phyloP scores from a whole-genome alignment of 2,888 invertebrate genomes.

The Epiblema foenella region DNA sequence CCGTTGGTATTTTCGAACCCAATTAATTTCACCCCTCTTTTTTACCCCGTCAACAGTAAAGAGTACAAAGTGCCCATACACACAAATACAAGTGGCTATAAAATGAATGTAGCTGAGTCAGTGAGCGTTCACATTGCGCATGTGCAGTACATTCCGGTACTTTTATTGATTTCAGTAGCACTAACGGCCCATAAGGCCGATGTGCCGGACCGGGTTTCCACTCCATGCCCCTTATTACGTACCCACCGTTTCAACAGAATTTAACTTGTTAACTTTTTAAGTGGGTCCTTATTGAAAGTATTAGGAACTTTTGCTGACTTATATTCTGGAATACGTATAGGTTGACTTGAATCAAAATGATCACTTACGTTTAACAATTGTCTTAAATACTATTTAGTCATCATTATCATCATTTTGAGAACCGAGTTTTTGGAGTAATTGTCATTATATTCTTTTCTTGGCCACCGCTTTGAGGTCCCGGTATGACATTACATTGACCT shows the following conservation, averaged over 20 bases:
- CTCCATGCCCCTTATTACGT: slow-evolving; percentile 81
- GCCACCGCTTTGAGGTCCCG: no score
- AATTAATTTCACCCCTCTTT: slow-evolving; percentile 72
- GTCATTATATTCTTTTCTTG: no score
- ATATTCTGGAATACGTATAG: background rate
- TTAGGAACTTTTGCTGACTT: slow-evolving; percentile 35
- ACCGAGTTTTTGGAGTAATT: no score
- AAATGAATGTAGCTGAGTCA: slow-evolving; percentile 84
- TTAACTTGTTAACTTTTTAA: slow-evolving; percentile 80
- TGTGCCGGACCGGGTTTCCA: slow-evolving; percentile 79
- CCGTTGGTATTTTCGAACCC: slow-evolving; percentile 64
- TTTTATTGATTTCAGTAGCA: slow-evolving; percentile 90
- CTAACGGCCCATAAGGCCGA: slow-evolving; percentile 86
- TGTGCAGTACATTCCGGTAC: slow-evolving; percentile 85
- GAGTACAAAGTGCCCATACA: slow-evolving; percentile 81
- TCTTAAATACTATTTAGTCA: background rate
- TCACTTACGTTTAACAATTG: background rate
- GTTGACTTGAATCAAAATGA: background rate
- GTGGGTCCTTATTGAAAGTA: slow-evolving; percentile 58
- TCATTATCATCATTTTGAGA: no score
- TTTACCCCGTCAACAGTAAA: slow-evolving; percentile 77
- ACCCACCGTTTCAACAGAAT: slow-evolving; percentile 76
- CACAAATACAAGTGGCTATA: slow-evolving; percentile 85
- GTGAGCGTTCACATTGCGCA: slow-evolving; percentile 76
- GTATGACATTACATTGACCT: no score